Percentiles rank a stretch among this genome's conserved stretches.
Evolutionary conservation across 2,113 vertebrate species (phyloP).

Genomic region (Formicarius rufipectus): DNA sequence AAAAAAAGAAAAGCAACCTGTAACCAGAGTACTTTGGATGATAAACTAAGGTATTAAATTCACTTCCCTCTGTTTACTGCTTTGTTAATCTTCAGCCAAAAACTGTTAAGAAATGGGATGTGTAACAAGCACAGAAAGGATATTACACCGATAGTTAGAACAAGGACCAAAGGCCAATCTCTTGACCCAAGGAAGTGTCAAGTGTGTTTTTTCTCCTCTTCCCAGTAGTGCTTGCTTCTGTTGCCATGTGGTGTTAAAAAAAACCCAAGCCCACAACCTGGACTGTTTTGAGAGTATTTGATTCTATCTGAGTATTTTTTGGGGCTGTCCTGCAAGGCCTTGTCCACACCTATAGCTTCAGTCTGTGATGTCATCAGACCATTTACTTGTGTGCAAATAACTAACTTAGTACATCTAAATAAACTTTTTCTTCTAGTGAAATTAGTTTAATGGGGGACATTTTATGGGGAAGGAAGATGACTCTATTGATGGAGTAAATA

Average conservation of each 20-base stretch:
- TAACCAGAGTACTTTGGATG: neutral
- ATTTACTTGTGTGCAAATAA: neutral
- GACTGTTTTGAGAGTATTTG: neutral
- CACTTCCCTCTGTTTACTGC: neutral
- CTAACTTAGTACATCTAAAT: neutral
- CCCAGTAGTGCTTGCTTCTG: neutral
- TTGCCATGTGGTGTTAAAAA: fast-evolving
- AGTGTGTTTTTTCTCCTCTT: neutral
- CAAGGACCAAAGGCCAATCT: neutral
- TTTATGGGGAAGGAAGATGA: neutral
- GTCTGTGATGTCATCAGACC: neutral
- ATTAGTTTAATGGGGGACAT: neutral
- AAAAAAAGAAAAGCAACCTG: neutral
- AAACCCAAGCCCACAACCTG: neutral
- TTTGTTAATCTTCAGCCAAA: neutral
- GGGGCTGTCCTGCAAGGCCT: neutral
- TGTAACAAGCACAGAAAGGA: neutral
- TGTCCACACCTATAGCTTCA: neutral
- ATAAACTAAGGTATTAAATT: neutral
- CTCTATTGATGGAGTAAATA: neutral
- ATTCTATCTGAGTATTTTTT: neutral
- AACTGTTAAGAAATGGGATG: neutral
- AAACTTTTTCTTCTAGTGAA: neutral
- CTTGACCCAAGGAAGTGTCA: neutral
- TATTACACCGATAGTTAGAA: neutral